Evolutionary conservation across 2,888 invertebrate genomes (phyloP).

Genomic region (Drepana falcataria): DNA sequence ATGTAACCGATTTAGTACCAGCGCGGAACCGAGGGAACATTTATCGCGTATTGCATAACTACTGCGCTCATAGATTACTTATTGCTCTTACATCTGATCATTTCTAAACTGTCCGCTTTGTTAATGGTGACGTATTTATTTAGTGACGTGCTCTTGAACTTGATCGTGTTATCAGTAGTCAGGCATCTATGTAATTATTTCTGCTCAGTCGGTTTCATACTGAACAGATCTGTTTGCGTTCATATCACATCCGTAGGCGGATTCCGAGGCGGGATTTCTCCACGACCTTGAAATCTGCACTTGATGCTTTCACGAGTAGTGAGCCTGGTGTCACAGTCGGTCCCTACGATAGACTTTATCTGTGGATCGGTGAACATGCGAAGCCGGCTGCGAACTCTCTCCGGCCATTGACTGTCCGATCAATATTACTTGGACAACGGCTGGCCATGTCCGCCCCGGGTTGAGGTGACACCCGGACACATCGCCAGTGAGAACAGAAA

Average conservation of each 20-base stretch:
- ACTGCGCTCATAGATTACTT: conserved; percentile 42
- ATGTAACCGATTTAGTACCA: conserved; percentile 48
- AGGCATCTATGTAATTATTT: conserved; percentile 40
- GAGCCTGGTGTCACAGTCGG: conserved; percentile 45
- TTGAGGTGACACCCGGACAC: conserved; percentile 41
- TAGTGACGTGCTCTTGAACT: conserved; percentile 62
- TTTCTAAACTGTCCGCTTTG: conserved; percentile 37
- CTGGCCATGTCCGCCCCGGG: conserved; percentile 23
- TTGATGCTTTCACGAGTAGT: conserved; percentile 64
- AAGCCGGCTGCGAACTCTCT: conserved; percentile 49
- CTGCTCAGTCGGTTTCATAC: conserved; percentile 30
- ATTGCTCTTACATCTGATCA: conserved; percentile 40
- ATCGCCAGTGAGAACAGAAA: conserved; percentile 50
- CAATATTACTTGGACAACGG: conserved; percentile 47
- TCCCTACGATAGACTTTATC: conserved; percentile 55
- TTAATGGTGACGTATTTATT: conserved; percentile 44
- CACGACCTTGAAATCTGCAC: conserved; percentile 50
- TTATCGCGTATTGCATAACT: conserved; percentile 49
- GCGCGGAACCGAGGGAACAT: conserved; percentile 41
- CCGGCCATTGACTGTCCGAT: conserved; percentile 48
- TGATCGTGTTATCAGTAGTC: conserved; percentile 41
- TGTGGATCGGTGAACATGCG: conserved; percentile 38
- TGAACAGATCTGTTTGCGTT: conserved; percentile 17
- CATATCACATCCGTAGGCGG: conserved; percentile 20
- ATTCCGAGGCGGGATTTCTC: conserved; percentile 44